Conservation (phyloP, 2,797 vertebrate species). For the Bradypus variegatus region DNA sequence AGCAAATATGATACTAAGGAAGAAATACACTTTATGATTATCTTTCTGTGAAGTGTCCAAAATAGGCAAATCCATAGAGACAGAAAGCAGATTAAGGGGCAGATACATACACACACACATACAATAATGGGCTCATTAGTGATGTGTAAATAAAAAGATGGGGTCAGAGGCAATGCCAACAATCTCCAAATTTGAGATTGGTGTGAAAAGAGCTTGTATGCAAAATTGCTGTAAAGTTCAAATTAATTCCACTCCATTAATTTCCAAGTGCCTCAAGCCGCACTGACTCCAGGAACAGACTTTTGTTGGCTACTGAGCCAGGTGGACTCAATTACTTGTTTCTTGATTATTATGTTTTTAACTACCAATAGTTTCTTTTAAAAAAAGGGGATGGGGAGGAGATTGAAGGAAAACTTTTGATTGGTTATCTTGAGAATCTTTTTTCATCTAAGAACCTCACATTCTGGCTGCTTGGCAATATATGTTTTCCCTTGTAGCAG, state of each 20-base stretch:
- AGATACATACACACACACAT: neutral
- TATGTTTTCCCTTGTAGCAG: neutral
- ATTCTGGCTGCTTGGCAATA: neutral
- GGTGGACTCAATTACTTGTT: constrained; percentile 47
- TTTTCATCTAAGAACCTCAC: neutral
- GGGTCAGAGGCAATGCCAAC: neutral
- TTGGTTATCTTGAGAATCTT: neutral
- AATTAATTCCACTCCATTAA: constrained; percentile 45
- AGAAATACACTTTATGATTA: neutral
- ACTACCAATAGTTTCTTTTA: constrained; percentile 38
- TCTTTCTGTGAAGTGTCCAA: neutral
- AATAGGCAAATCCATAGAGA: neutral
- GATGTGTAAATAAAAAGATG: constrained; percentile 5
- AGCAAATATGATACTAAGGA: neutral
- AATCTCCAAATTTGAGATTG: neutral
- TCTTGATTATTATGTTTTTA: constrained; percentile 45
- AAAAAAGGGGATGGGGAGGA: neutral
- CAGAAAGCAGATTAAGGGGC: neutral
- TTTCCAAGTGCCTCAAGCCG: constrained; percentile 27
- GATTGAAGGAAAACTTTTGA: neutral
- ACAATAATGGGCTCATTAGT: neutral
- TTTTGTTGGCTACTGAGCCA: constrained; percentile 19
- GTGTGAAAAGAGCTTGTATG: constrained; percentile 24
- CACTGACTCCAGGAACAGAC: neutral
- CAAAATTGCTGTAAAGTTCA: constrained; percentile 44